A percentile compares a stretch with the other conserved stretches of the same genome.
phyloP scores from a whole-genome alignment of 2,113 vertebrate species.

The Tetrao urogallus region DNA sequence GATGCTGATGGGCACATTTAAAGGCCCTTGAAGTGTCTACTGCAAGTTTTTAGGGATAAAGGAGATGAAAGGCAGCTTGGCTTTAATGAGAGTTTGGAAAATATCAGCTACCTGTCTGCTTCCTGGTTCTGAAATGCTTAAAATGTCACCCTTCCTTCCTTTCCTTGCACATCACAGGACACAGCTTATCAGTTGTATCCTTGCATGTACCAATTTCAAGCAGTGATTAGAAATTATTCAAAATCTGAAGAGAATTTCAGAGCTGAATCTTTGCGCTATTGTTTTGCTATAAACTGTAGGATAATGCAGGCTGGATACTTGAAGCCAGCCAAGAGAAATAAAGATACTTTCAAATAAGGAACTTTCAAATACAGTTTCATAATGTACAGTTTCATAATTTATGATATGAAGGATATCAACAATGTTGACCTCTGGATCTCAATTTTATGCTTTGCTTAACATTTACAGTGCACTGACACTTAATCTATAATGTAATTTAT shows the following conservation, averaged over 20 bases:
- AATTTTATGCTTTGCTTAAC: slow-evolving; percentile 43
- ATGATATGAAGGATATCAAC: not conserved
- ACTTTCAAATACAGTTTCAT: not conserved
- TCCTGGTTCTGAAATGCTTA: not conserved
- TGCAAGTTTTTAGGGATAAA: not conserved
- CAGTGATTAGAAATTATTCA: not conserved
- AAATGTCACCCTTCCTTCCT: not conserved
- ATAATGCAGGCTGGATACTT: not conserved
- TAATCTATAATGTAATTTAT: slow-evolving; percentile 3
- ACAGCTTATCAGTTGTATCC: not conserved
- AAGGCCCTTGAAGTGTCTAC: not conserved
- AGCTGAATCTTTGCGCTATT: not conserved
- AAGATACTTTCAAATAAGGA: not conserved
- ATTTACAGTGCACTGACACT: not conserved
- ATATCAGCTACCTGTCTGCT: not conserved
- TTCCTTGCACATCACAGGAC: not conserved
- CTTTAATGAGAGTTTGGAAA: not conserved
- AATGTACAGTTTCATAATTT: not conserved
- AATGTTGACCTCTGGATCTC: not conserved
- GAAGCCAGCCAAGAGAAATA: not conserved
- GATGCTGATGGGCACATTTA: not conserved
- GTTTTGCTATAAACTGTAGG: not conserved
- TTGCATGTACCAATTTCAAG: not conserved
- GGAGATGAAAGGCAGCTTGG: not conserved
- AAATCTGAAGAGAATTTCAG: not conserved